phyloP scores from a whole-genome alignment of 2,797 vertebrate genomes.

The Chiroxiphia lanceolata region DNA sequence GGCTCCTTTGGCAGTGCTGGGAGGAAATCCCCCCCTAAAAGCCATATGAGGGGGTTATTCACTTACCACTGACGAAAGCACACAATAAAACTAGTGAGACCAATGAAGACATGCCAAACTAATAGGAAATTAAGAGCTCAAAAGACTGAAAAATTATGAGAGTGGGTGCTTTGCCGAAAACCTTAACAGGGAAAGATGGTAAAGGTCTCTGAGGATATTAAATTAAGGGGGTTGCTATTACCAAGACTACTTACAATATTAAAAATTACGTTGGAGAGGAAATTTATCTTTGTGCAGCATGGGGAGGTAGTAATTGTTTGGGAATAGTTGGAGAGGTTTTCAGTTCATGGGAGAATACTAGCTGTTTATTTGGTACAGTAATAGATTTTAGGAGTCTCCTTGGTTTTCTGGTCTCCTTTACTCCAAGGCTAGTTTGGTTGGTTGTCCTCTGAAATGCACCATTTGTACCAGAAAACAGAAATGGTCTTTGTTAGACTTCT shows the following conservation, averaged over 20 bases:
- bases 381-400: not conserved
- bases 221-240: not conserved
- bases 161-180: not conserved
- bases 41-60: not conserved
- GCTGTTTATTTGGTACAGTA: not conserved
- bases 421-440: not conserved
- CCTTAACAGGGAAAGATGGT: not conserved
- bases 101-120: not conserved
- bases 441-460: not conserved
- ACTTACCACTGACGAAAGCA: not conserved
- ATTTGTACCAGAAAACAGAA: not conserved
- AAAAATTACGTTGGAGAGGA: not conserved
- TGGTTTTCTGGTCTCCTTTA: not conserved
- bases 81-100: not conserved
- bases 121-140: not conserved
- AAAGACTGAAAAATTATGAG: not conserved
- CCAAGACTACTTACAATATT: not conserved
- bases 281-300: not conserved
- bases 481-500: not conserved
- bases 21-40: not conserved
- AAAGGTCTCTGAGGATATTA: not conserved
- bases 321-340: not conserved
- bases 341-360: not conserved
- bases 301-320: not conserved
- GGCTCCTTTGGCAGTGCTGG: not conserved